Conservation (phyloP, 1,140 invertebrate genomes). For the Leptestheria dahalacensis region DNA sequence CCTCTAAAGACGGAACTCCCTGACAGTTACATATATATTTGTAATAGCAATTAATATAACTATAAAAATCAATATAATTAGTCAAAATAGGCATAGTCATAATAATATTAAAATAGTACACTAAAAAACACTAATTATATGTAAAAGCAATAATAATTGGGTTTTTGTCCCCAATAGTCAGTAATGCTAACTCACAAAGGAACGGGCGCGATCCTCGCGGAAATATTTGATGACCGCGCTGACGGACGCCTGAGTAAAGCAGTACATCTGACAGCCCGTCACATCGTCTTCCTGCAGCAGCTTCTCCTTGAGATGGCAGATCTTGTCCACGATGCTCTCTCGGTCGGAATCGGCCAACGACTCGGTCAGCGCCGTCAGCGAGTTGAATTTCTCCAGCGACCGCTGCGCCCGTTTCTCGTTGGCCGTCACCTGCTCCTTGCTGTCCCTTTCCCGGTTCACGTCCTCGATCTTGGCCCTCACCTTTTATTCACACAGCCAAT, state of each 20-base stretch:
- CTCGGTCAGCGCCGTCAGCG: background rate
- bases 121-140: background rate
- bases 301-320: background rate
- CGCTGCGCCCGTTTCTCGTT: background rate
- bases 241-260: background rate
- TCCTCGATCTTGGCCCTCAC: slow-evolving; percentile 4
- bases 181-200: background rate
- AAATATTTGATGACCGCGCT: background rate
- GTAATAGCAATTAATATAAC: no score
- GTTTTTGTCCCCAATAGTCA: no score
- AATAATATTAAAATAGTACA: background rate
- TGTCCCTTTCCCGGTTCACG: background rate
- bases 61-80: background rate
- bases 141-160: background rate
- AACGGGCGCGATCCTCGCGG: background rate
- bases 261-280: background rate
- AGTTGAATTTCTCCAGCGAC: background rate
- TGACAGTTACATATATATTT: no score
- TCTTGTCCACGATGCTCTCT: no score
- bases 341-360: background rate
- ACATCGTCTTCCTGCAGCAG: background rate
- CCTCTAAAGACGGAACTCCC: no score
- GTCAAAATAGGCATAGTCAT: background rate
- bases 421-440: background rate
- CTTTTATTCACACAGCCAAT: no score